A percentile compares a stretch with the other conserved stretches of the same genome.
phyloP scores from a whole-genome alignment of 1,140 invertebrate species.

The Adoxophyes honmai region DNA sequence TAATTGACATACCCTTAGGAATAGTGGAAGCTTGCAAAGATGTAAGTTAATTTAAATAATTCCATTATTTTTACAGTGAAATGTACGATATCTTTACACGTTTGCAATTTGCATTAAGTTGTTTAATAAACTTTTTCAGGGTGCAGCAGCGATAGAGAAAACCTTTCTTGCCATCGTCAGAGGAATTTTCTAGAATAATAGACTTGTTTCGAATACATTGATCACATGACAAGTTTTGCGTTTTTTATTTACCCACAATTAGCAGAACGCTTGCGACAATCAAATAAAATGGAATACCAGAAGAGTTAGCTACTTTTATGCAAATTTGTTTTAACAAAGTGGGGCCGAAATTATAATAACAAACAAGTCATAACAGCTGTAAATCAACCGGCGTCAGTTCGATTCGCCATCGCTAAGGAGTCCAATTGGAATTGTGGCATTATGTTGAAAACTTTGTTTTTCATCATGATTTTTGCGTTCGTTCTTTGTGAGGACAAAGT shows the following conservation, averaged over 20 bases:
- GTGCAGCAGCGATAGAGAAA: slow-evolving; percentile 48
- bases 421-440: background rate
- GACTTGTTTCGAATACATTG: slow-evolving; percentile 15
- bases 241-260: background rate
- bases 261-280: background rate
- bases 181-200: slow-evolving; percentile 23
- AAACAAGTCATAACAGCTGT: slow-evolving; percentile 12
- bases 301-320: slow-evolving; percentile 2
- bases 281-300: background rate
- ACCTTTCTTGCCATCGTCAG: slow-evolving; percentile 42
- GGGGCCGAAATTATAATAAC: slow-evolving; percentile 10
- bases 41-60: slow-evolving; percentile 42
- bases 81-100: slow-evolving; percentile 14
- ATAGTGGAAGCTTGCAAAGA: slow-evolving; percentile 59
- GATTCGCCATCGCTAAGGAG: background rate
- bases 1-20: slow-evolving; percentile 54
- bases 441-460: background rate
- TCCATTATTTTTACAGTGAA: background rate
- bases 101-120: background rate
- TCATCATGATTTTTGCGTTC: background rate
- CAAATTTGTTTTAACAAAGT: slow-evolving; percentile 1
- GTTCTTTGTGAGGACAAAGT: background rate
- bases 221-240: background rate
- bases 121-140: slow-evolving; percentile 35
- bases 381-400: background rate